phyloP scores from a whole-genome alignment of 2,797 vertebrate genomes.

The Melanotaenia parkinsoni region DNA sequence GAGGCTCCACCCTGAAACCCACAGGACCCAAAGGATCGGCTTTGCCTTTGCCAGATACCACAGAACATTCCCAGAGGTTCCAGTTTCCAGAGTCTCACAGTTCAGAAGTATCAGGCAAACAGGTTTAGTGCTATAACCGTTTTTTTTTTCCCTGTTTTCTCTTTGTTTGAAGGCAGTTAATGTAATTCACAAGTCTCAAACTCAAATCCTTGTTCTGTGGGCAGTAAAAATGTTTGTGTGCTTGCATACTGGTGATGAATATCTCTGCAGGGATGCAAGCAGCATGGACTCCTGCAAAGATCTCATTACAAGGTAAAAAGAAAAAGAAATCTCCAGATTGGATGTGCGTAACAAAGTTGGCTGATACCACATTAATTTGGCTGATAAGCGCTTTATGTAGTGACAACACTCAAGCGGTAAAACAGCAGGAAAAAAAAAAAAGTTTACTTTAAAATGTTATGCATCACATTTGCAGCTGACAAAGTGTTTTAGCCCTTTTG shows the following conservation, averaged over 20 bases:
- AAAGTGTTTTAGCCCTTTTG: conserved; percentile 19
- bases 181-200: conserved; percentile 23
- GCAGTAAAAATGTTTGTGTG: conserved; percentile 15
- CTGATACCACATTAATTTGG: not conserved
- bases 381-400: not conserved
- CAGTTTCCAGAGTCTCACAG: not conserved
- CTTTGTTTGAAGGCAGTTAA: not conserved
- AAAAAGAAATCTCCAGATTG: not conserved
- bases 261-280: conserved; percentile 14
- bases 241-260: conserved; percentile 15
- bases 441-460: not conserved
- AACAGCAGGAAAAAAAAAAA: not conserved
- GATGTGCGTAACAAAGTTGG: not conserved
- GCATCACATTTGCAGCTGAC: not conserved
- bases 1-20: conserved; percentile 1
- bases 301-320: not conserved
- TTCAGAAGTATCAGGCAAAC: not conserved
- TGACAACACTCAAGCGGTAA: not conserved
- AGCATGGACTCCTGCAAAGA: conserved; percentile 13
- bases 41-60: not conserved
- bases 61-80: not conserved
- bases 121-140: not conserved
- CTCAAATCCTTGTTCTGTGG: conserved; percentile 11
- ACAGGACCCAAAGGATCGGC: not conserved
- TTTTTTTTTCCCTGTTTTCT: not conserved